These are phyloP conservation scores for Orchestes rusci DNA, from an alignment of 2,888 invertebrate genomes.

Conservation along the genomic window DNA sequence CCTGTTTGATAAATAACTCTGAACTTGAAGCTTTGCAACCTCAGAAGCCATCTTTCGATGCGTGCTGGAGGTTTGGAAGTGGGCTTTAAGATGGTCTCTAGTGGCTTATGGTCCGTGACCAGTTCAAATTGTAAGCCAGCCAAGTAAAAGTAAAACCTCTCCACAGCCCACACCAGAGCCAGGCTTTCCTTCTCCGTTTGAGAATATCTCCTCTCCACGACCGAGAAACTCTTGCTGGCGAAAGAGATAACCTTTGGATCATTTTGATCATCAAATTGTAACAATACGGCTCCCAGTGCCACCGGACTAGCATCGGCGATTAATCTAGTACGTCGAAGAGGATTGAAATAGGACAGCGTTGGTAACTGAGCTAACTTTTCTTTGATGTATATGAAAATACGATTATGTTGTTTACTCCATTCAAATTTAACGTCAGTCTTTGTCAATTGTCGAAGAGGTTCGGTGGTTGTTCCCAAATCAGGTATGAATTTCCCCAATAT, in stretches of 20 bases:
- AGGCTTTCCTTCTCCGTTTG: constrained; percentile 38
- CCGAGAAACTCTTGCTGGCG: constrained; percentile 29
- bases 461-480: constrained; percentile 8
- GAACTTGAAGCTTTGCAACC: constrained; percentile 25
- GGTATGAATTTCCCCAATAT: constrained; percentile 26
- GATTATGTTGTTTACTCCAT: constrained; percentile 7
- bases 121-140: constrained; percentile 38
- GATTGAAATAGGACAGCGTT: constrained; percentile 28
- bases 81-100: constrained; percentile 36
- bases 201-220: constrained; percentile 31
- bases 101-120: constrained; percentile 35
- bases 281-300: constrained; percentile 30
- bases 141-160: constrained; percentile 40
- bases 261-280: constrained; percentile 28
- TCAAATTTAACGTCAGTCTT: constrained; percentile 6
- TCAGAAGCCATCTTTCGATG: constrained; percentile 28
- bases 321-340: constrained; percentile 24
- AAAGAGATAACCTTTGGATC: constrained; percentile 27
- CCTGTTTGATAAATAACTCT: constrained; percentile 26
- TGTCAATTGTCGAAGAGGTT: constrained; percentile 9
- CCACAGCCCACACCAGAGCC: too few species aligned
- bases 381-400: too few species aligned
- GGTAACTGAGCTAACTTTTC: constrained; percentile 18
- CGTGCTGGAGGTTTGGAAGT: too few species aligned
- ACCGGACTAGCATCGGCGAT: constrained; percentile 32